phyloP scores from a whole-genome alignment of 2,113 vertebrate species.

The Campylomormyrus tamandua region DNA sequence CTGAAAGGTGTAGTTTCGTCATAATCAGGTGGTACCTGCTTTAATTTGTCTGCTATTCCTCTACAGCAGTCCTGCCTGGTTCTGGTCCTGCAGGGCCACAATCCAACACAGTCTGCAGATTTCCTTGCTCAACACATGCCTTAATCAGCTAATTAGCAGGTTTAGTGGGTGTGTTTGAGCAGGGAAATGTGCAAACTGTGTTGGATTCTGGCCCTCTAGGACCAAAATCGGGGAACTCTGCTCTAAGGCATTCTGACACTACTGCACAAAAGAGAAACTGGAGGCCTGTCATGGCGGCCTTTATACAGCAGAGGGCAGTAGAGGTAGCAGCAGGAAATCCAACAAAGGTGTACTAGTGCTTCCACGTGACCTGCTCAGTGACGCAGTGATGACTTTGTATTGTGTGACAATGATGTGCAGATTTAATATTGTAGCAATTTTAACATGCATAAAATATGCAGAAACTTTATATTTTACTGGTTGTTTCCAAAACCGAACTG shows the following conservation, averaged over 20 bases:
- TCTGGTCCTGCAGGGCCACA: too few relatives aligned
- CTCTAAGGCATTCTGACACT: conserved; percentile 67
- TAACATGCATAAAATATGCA: not conserved
- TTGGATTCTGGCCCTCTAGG: not conserved
- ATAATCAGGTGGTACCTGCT: not conserved
- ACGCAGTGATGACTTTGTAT: conserved; percentile 63
- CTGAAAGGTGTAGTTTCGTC: not conserved
- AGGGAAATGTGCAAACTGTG: not conserved
- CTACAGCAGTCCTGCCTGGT: not conserved
- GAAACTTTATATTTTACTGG: not conserved
- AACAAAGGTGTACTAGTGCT: conserved; percentile 68
- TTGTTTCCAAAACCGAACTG: not conserved
- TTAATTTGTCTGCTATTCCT: not conserved
- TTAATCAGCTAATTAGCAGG: not conserved
- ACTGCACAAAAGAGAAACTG: conserved; percentile 69
- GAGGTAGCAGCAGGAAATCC: conserved; percentile 52
- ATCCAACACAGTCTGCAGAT: too few relatives aligned
- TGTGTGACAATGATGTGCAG: conserved; percentile 66
- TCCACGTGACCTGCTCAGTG: conserved; percentile 68
- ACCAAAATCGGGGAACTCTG: not conserved
- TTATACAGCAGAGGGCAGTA: conserved; percentile 41
- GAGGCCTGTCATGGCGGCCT: conserved; percentile 44
- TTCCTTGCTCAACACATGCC: not conserved
- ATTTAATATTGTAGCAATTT: not conserved
- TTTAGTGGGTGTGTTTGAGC: not conserved